phyloP scores from a whole-genome alignment of 2,888 invertebrate species.

The Noctua comes region DNA sequence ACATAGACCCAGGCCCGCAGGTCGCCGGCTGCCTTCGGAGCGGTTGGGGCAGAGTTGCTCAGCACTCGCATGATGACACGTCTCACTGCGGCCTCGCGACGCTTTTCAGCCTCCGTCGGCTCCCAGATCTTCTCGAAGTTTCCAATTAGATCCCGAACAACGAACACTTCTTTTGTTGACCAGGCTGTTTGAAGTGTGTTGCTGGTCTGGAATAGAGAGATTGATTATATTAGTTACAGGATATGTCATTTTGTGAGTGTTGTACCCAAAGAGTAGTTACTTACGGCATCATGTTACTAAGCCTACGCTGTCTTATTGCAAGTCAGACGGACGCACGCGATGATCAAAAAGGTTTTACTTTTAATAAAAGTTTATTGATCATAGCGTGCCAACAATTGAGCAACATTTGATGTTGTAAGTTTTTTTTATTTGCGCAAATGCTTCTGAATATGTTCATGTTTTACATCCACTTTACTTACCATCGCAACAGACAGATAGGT shows the following conservation, averaged over 20 bases:
- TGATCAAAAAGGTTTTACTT: too few species aligned
- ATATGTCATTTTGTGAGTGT: not conserved
- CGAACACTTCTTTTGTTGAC: slow-evolving; percentile 93
- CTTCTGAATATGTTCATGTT: too few species aligned
- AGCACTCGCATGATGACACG: slow-evolving; percentile 93
- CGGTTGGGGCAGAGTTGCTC: slow-evolving; percentile 90
- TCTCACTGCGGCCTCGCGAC: slow-evolving; percentile 94
- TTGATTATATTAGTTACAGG: not conserved
- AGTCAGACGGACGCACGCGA: not conserved
- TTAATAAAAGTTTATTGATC: too few species aligned
- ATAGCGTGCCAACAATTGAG: too few species aligned
- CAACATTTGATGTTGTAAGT: too few species aligned
- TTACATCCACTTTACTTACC: not conserved
- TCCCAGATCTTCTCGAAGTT: slow-evolving; percentile 95
- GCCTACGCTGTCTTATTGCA: not conserved
- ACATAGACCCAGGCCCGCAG: slow-evolving; percentile 95
- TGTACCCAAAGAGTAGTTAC: not conserved
- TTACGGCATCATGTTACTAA: not conserved
- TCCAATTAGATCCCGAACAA: slow-evolving; percentile 94
- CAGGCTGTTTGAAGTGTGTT: slow-evolving; percentile 89
- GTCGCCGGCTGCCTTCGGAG: slow-evolving; percentile 93
- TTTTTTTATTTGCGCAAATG: too few species aligned
- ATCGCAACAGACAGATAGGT: not conserved
- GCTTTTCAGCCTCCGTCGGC: slow-evolving; percentile 93
- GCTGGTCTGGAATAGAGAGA: slow-evolving; percentile 74